Percentiles rank a stretch among this genome's conserved stretches.
These are phyloP conservation scores for Mythimna lalbum DNA, from an alignment of 2,888 invertebrate species.

Conservation along the genomic window DNA sequence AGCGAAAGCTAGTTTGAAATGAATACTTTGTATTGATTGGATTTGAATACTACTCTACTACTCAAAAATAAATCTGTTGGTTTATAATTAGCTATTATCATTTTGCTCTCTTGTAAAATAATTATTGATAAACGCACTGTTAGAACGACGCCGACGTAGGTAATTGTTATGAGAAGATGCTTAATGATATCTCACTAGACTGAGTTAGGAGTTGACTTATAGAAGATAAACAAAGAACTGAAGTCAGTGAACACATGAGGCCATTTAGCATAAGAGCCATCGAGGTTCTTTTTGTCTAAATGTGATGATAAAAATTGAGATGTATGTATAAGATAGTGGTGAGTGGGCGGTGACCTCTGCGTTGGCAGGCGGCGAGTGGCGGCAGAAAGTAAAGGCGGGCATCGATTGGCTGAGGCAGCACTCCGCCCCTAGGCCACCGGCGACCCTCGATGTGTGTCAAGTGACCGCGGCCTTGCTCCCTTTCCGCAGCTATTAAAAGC, in stretches of 20 bases:
- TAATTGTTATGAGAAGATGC: not conserved
- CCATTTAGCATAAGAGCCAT: not conserved
- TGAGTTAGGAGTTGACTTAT: too few species aligned
- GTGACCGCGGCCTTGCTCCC: constrained; percentile 88
- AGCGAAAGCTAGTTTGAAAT: too few species aligned
- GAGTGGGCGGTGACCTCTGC: constrained; percentile 82
- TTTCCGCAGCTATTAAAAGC: constrained; percentile 88
- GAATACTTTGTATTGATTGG: too few species aligned
- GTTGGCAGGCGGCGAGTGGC: constrained; percentile 72
- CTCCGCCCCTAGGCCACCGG: constrained; percentile 81
- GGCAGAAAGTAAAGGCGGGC: constrained; percentile 75
- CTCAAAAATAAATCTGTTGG: too few species aligned
- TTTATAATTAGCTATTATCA: too few species aligned
- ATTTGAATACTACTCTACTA: too few species aligned
- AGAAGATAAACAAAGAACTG: not conserved
- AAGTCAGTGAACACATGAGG: not conserved
- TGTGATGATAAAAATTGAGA: constrained; percentile 42
- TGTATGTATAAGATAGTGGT: constrained; percentile 63
- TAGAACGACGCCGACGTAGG: too few species aligned
- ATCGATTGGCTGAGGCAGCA: constrained; percentile 89
- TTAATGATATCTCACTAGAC: not conserved
- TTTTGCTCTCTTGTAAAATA: too few species aligned
- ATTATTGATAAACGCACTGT: too few species aligned
- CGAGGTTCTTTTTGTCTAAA: constrained; percentile 29
- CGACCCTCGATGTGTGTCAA: constrained; percentile 86